A percentile compares a stretch with the other conserved stretches of the same genome.
Evolutionary conservation across 2,113 vertebrate genomes (phyloP).

Genomic region (Malurus elegans): DNA sequence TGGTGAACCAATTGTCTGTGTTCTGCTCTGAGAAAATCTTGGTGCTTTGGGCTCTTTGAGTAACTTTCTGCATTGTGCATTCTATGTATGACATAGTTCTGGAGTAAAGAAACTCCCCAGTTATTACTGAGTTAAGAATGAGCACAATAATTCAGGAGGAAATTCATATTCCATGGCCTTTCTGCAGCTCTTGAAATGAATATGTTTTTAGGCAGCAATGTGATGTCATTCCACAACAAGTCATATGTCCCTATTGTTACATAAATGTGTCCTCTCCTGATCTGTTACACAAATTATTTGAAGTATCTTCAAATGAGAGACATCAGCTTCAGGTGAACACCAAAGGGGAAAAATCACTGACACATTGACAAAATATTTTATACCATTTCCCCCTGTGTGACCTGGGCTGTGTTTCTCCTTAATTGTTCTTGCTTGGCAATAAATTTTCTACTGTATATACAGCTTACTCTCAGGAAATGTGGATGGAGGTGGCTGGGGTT

Average conservation of each 20-base stretch:
- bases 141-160: not conserved
- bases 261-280: not conserved
- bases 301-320: not conserved
- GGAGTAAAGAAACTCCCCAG: not conserved
- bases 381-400: not conserved
- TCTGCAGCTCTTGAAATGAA: not conserved
- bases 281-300: not conserved
- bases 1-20: not conserved
- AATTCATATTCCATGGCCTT: not conserved
- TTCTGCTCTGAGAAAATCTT: not conserved
- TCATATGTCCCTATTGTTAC: not conserved
- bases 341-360: not conserved
- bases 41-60: not conserved
- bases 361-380: not conserved
- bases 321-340: not conserved
- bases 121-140: not conserved
- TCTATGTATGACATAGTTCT: not conserved
- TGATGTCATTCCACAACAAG: not conserved
- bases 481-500: not conserved
- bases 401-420: not conserved
- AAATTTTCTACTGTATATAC: not conserved
- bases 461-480: not conserved
- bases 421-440: not conserved
- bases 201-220: not conserved
- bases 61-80: not conserved